Evolutionary conservation across 2,888 invertebrate species (phyloP).

Genomic region (Agrochola lota): DNA sequence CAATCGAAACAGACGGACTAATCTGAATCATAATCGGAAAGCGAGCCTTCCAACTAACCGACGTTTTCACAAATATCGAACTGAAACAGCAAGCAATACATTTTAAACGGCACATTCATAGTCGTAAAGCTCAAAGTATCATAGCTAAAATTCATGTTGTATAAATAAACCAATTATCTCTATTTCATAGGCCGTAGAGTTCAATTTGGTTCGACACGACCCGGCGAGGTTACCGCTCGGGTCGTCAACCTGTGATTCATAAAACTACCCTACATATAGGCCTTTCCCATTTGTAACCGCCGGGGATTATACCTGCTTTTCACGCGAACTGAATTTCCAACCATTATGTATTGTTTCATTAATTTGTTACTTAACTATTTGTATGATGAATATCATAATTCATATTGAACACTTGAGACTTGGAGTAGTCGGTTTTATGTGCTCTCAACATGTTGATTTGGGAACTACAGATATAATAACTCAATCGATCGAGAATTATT

Average conservation of each 20-base stretch:
- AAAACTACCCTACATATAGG: slow-evolving; percentile 80
- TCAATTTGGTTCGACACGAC: slow-evolving; percentile 51
- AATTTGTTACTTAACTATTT: slow-evolving; percentile 64
- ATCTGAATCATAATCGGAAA: slow-evolving; percentile 62
- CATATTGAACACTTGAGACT: background rate
- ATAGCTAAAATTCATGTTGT: slow-evolving; percentile 23
- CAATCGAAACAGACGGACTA: slow-evolving; percentile 54
- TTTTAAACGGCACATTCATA: slow-evolving; percentile 29
- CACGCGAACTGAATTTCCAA: slow-evolving; percentile 65
- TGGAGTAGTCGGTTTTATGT: background rate
- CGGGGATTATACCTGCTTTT: slow-evolving; percentile 71
- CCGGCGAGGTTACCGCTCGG: slow-evolving; percentile 76
- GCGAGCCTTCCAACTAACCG: slow-evolving; percentile 45
- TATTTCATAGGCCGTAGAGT: slow-evolving; percentile 57
- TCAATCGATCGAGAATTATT: background rate
- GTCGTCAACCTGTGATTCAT: slow-evolving; percentile 83
- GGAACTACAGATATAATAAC: background rate
- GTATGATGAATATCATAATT: slow-evolving; percentile 49
- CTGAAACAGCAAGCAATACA: slow-evolving; percentile 23
- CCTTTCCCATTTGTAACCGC: slow-evolving; percentile 77
- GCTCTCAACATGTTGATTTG: background rate
- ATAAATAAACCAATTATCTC: slow-evolving; percentile 58
- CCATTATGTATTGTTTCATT: slow-evolving; percentile 57
- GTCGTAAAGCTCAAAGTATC: slow-evolving; percentile 47
- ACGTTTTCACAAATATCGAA: slow-evolving; percentile 42